A percentile compares a stretch with the other conserved stretches of the same genome.
These are phyloP conservation scores for Typhlomys cinereus DNA, from an alignment of 2,113 vertebrate genomes.

Conservation along the genomic window DNA sequence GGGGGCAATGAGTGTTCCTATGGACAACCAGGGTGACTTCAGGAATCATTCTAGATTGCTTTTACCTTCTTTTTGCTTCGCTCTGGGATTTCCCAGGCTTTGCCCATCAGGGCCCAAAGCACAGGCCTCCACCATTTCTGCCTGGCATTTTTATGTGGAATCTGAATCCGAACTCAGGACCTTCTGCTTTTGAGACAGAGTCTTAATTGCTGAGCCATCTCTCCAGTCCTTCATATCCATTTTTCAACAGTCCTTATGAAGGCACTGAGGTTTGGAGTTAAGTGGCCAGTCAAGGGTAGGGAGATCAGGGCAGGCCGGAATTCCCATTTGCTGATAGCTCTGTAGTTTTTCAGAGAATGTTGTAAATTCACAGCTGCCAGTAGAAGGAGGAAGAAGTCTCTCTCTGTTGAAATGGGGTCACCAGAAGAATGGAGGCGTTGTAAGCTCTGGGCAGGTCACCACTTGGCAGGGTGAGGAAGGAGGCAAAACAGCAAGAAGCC, in stretches of 20 bases:
- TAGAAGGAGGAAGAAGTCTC: background rate
- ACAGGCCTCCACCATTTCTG: too few relatives aligned
- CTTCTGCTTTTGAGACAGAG: too few relatives aligned
- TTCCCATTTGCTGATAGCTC: background rate
- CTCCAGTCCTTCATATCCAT: background rate
- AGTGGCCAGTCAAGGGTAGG: background rate
- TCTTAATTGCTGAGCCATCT: too few relatives aligned
- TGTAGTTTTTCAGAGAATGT: background rate
- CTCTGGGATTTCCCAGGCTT: too few relatives aligned
- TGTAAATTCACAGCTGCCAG: background rate
- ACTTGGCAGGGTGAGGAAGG: background rate
- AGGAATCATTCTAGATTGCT: too few relatives aligned
- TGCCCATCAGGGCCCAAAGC: too few relatives aligned
- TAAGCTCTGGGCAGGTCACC: background rate
- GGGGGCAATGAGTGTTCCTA: too few relatives aligned
- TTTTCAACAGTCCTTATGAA: background rate
- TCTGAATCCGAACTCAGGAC: too few relatives aligned
- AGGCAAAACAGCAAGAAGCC: background rate
- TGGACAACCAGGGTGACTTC: too few relatives aligned
- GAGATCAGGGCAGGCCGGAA: background rate
- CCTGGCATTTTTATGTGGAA: too few relatives aligned
- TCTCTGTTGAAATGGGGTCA: conserved; percentile 23
- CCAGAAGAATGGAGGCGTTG: conserved; percentile 49
- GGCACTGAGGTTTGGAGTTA: background rate
- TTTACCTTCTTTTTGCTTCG: too few relatives aligned